Evolutionary conservation across 1,140 invertebrate species (phyloP), one percentile per base, ranked within the genome.

Genomic region (Cherax destructor): DNA sequence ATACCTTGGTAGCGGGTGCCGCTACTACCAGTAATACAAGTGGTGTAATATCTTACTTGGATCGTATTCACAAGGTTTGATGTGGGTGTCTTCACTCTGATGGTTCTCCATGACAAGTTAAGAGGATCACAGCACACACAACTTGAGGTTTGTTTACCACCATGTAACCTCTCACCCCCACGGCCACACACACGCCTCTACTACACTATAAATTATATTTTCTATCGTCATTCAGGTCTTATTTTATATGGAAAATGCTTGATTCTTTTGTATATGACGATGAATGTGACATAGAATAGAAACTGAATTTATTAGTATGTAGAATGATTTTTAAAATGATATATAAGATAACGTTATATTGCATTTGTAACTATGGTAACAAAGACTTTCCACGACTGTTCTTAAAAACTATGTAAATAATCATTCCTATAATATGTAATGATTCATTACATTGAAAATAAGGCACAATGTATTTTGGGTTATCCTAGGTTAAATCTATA

Each of bases 21-120:
- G 4, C 0, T 59, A 59, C 3, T 18, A 5, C 2, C 18, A 21
- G 18, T 65, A 65, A 65, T 18, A 18, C 5, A 65, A 65, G 13
- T 1, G 9, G 52, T 18, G 10, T 52, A 1, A 78, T 24, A 81
- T 81, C 79, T 86, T 86, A 86, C 85, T 86, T 13, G 85, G 85
- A 16, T 86, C 85, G 41, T 86, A 86, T 86, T 86, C 85, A 47
- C 85, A 86, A n/a, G 85, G 10, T 59, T 86, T 86, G 41, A 74
- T 41, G 6, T 52, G 49, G 3, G 16, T 59, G 3, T 86, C 50
- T 5, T 76, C 50, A 30, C 76, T 59, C 6, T 50, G 72, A 41
- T 86, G 72, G n/a, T 30, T 86, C 50, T 86, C 85, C 85, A 86
- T 86, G 1, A 9, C 16, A 11, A 4, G n/a, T 30, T 21, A 13